Evolutionary conservation across 2,113 vertebrate species (phyloP), one percentile per base, ranked within the genome.

Genomic region (Scomber colias): DNA sequence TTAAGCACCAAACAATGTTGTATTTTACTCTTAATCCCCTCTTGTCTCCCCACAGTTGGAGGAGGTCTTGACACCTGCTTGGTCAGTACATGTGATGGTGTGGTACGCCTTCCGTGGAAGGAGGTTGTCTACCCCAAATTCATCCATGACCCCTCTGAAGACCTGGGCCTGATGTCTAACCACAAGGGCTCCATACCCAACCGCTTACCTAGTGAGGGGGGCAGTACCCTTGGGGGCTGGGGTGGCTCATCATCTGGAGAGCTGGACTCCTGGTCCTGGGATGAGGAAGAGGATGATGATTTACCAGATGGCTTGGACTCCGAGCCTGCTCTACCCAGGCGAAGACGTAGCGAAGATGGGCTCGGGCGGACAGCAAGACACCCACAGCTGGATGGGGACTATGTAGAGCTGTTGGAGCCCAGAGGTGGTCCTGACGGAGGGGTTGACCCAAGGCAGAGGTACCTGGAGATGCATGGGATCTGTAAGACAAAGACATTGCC

Each of bases 81-180:
- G 50, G 94, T 97, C 74, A 96, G 96, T 13, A 96, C 96, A 0
- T 95, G 95, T 49, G 96, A 96, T 45, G 96, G 96, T n/a, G 95
- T 98, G 57, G 90, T 95, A 50, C 92, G 96, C 61, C 83, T 97
- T 31, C 95, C 96, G 5, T 98, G 97, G 97, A 94, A 96, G 4
- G 96, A 97, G 69, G 94, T 97, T 9, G 95, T 97, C 65, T 98
- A 96, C 84, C 97, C 97, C 27, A 95, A 95, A 70, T 96, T 98
- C 83, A 93, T 97, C 69, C 96, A 97, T 51, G 96, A 94, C 75
- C 93, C 93, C 0, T 84, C 90, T 4, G 92, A 90, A 14, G 89
- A 86, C 69, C 82, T 78, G 35, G 84, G 87, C 69, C 70, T 80
- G 21, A 88, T 87, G 86, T 71, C 91, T 57, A 71, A 75, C 60